Evolutionary conservation across 1,140 invertebrate species (phyloP), one percentile per base, ranked within the genome.

Genomic region (Philaenus spumarius): DNA sequence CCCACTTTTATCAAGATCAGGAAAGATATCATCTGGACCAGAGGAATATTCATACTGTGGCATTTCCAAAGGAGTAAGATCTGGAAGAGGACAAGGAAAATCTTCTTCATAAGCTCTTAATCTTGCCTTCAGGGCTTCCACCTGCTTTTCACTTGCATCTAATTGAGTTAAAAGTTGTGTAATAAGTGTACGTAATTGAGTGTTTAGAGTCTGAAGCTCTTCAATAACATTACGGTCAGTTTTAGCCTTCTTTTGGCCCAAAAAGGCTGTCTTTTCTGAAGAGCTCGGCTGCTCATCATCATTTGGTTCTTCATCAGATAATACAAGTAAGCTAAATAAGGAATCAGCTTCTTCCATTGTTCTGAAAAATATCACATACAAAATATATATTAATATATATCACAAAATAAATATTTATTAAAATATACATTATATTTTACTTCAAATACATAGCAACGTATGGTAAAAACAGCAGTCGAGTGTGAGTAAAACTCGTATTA

Each of bases 311-410:
- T 59, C 46, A 54, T 40, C 68, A 64, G 35, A 65, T 57, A 68
- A 67, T 51, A 71, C 64, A 37, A 80, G 67, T n/a, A 72, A 61
- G 14, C 73, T 69, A 20, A 81, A 64, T n/a, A 84, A 69, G 58
- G 76, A 77, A 62, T 84, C 82, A 17, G 81, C 79, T 66, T 83
- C 81, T 63, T 83, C 78, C 58, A 84, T 81, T 22, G 76, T 77
- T 69, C 72, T 78, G 77, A 80, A 67, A 30, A 30, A n/a, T n/a
- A n/a, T n/a, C n/a, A n/a, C n/a, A n/a, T n/a, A n/a, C n/a, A n/a
- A n/a, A n/a, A n/a, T n/a, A n/a, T n/a, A n/a, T n/a, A n/a, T n/a
- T n/a, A n/a, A n/a, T n/a, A n/a, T n/a, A n/a, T n/a, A n/a, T n/a
- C n/a, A n/a, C n/a, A n/a, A n/a, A n/a, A n/a, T n/a, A n/a, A n/a